phyloP scores from a whole-genome alignment of 2,888 invertebrate genomes.

The Tinea semifulvella region DNA sequence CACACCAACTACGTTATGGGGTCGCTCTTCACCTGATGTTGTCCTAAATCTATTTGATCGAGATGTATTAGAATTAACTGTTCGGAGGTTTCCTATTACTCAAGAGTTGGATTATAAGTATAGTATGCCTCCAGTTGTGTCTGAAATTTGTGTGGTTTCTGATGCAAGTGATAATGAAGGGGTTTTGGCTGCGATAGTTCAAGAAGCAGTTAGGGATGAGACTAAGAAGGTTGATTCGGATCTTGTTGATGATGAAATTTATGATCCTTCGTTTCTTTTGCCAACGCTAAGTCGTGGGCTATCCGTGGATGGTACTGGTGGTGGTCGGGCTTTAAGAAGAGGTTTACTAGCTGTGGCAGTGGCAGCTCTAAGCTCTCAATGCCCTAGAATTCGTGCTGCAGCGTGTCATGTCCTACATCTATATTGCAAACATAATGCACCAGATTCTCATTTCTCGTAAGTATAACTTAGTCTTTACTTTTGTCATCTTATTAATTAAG shows the following conservation, averaged over 20 bases:
- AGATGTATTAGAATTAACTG: slow-evolving; percentile 71
- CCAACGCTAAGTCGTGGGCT: slow-evolving; percentile 79
- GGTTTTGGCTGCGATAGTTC: slow-evolving; percentile 26
- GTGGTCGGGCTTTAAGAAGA: slow-evolving; percentile 73
- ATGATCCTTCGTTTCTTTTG: slow-evolving; percentile 85
- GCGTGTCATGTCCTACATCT: slow-evolving; percentile 76
- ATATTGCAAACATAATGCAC: slow-evolving; percentile 1
- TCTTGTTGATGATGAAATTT: slow-evolving; percentile 55
- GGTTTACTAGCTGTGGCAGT: slow-evolving; percentile 78
- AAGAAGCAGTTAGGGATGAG: slow-evolving; percentile 30
- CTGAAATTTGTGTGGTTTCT: not conserved
- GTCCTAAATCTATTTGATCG: slow-evolving; percentile 76
- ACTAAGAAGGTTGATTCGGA: slow-evolving; percentile 28
- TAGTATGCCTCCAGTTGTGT: slow-evolving; percentile 27
- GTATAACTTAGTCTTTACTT: not conserved
- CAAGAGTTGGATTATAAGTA: slow-evolving; percentile 63
- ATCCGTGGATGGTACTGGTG: slow-evolving; percentile 73
- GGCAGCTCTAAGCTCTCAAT: slow-evolving; percentile 74
- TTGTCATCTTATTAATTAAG: too few relatives aligned
- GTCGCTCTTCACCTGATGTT: slow-evolving; percentile 77
- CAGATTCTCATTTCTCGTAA: slow-evolving; percentile 9
- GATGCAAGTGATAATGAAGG: slow-evolving; percentile 27
- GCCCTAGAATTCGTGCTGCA: slow-evolving; percentile 72
- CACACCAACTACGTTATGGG: slow-evolving; percentile 66
- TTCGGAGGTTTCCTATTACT: slow-evolving; percentile 75